Conservation (phyloP, 2,888 invertebrate species). For the Orthosia incerta region DNA sequence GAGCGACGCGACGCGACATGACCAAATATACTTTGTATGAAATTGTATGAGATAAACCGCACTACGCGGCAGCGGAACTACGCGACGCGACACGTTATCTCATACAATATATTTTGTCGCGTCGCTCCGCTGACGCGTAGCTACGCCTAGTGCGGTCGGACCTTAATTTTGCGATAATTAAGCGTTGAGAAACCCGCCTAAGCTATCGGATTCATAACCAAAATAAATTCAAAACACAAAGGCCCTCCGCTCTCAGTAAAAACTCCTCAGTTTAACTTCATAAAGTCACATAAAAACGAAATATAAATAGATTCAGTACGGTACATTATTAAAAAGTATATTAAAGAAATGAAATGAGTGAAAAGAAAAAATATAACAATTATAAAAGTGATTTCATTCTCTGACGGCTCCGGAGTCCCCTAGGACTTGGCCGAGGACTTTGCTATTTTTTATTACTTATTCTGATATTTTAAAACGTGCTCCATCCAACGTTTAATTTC, state of each 20-base stretch:
- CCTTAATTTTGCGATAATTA: too few species aligned
- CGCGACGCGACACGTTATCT: too few species aligned
- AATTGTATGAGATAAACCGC: too few species aligned
- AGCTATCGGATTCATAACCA: neutral
- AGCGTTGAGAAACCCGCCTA: too few species aligned
- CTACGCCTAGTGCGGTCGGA: too few species aligned
- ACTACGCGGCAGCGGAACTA: too few species aligned
- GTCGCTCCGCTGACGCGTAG: too few species aligned
- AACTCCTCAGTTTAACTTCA: conserved; percentile 12
- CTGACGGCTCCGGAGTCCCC: conserved; percentile 42
- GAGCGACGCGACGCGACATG: too few species aligned
- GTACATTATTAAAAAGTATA: conserved; percentile 50
- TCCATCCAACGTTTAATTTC: conserved; percentile 58
- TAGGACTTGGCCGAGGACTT: conserved; percentile 32
- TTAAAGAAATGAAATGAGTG: conserved; percentile 42
- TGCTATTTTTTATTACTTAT: conserved; percentile 53
- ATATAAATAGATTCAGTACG: conserved; percentile 31
- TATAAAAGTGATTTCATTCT: conserved; percentile 59
- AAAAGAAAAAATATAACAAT: conserved; percentile 48
- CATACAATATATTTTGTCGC: too few species aligned
- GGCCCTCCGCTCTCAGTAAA: conserved; percentile 4
- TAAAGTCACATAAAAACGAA: conserved; percentile 42
- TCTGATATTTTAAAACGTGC: conserved; percentile 58
- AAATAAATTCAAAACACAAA: neutral
- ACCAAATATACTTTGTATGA: too few species aligned